Conservation (phyloP, 1,140 invertebrate species). For the Scaptomyza hsui region DNA sequence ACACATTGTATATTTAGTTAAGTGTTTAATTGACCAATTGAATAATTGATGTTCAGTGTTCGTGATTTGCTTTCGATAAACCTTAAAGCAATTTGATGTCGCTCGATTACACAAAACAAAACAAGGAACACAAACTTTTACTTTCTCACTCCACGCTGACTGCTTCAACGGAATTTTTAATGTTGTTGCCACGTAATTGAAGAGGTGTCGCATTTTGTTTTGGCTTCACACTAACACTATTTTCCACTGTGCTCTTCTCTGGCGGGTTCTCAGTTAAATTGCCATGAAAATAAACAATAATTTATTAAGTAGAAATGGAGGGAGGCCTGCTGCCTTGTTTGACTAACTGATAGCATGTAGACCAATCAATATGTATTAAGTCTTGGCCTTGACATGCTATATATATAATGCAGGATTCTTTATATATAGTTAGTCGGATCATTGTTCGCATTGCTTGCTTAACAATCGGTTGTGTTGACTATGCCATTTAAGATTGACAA, state of each 20-base stretch:
- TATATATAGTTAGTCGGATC: conserved; percentile 12
- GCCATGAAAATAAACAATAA: conserved; percentile 41
- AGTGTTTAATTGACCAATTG: conserved; percentile 19
- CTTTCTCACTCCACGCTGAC: background rate
- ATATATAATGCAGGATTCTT: background rate
- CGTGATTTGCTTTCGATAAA: conserved; percentile 45
- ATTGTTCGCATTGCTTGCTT: background rate
- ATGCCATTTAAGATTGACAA: conserved; percentile 12
- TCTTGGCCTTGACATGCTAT: conserved; percentile 38
- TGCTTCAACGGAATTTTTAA: conserved; percentile 57
- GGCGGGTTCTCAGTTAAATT: conserved; percentile 3
- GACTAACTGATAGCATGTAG: conserved; percentile 28
- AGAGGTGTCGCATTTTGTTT: conserved; percentile 58
- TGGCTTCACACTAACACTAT: conserved; percentile 16
- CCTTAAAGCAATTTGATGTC: conserved; percentile 31
- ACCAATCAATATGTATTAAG: conserved; percentile 60
- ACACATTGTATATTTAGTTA: conserved; percentile 2
- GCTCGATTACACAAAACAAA: conserved; percentile 25
- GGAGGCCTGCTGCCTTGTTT: conserved; percentile 4
- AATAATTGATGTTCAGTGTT: conserved; percentile 42
- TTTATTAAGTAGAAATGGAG: conserved; percentile 42
- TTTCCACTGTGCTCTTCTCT: no score
- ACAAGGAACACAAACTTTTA: conserved; percentile 2
- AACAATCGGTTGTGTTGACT: conserved; percentile 4
- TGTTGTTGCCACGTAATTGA: conserved; percentile 51